Percentiles rank a stretch among this genome's conserved stretches.
Conservation (phyloP, 1,140 invertebrate species). For the Bombus polaris region DNA sequence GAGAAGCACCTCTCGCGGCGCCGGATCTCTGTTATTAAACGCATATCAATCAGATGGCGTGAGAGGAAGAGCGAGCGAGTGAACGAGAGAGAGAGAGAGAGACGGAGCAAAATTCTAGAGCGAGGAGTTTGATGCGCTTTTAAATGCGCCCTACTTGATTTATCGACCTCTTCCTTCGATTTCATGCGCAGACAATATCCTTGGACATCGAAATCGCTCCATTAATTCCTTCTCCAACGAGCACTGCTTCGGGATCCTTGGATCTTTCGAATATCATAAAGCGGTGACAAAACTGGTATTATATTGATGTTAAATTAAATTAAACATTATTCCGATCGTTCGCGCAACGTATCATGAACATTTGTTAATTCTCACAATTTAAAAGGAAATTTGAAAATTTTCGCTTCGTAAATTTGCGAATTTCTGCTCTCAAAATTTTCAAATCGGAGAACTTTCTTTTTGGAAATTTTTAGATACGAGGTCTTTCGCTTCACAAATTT, state of each 20-base stretch:
- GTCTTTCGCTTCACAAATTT: background rate
- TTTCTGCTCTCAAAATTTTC: background rate
- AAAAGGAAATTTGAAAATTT: background rate
- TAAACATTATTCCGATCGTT: background rate
- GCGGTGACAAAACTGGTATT: background rate
- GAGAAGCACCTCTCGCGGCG: slow-evolving; percentile 70
- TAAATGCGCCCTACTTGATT: slow-evolving; percentile 78
- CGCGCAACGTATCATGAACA: no score
- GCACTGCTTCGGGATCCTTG: no score
- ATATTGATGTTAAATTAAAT: no score
- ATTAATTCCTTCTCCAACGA: slow-evolving; percentile 49
- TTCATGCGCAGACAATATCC: slow-evolving; percentile 45
- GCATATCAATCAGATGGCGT: slow-evolving; percentile 79
- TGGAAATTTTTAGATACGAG: background rate
- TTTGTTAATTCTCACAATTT: background rate
- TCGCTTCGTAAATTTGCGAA: background rate
- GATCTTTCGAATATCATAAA: background rate
- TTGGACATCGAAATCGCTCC: slow-evolving; percentile 57
- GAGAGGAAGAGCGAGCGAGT: background rate
- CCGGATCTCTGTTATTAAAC: slow-evolving; percentile 81
- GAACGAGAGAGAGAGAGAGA: no score
- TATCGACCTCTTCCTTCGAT: slow-evolving; percentile 73
- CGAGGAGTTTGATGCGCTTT: slow-evolving; percentile 76
- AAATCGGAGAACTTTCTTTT: background rate
- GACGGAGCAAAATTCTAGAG: background rate